phyloP scores from a whole-genome alignment of 2,113 vertebrate species.

The Abramis brama region DNA sequence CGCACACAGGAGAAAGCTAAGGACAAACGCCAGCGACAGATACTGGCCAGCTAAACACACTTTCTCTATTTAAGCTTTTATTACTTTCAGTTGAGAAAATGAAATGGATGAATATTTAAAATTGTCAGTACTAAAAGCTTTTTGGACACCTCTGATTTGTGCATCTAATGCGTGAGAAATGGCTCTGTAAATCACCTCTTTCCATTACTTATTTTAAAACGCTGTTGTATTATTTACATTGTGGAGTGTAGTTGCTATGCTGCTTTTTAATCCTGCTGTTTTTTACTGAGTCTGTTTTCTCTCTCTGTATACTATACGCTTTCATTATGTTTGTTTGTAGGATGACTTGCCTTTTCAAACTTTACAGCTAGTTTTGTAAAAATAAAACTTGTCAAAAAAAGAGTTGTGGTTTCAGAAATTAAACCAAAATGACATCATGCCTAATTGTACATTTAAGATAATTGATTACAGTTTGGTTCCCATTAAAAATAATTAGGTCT shows the following conservation, averaged over 20 bases:
- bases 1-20: conserved; percentile 71
- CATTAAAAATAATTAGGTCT: neutral
- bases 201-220: conserved; percentile 12
- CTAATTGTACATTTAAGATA: neutral
- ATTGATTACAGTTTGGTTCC: neutral
- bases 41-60: conserved; percentile 51
- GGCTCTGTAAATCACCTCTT: neutral
- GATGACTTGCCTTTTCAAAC: neutral
- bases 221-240: neutral
- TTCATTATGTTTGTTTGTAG: neutral
- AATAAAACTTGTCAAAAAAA: neutral
- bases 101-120: conserved; percentile 3
- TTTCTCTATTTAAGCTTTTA: conserved; percentile 2
- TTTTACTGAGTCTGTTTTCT: neutral
- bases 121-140: neutral
- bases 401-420: neutral
- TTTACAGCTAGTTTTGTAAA: conserved; percentile 4
- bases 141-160: neutral
- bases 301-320: neutral
- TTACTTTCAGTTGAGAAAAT: neutral
- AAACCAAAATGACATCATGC: neutral
- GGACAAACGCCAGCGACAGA: conserved; percentile 63
- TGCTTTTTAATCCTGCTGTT: neutral
- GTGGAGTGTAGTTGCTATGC: neutral
- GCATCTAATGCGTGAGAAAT: neutral